A percentile compares a stretch with the other conserved stretches of the same genome.
These are phyloP conservation scores for Urophycis tenuis DNA, from an alignment of 2,797 vertebrate species.

Conservation along the genomic window DNA sequence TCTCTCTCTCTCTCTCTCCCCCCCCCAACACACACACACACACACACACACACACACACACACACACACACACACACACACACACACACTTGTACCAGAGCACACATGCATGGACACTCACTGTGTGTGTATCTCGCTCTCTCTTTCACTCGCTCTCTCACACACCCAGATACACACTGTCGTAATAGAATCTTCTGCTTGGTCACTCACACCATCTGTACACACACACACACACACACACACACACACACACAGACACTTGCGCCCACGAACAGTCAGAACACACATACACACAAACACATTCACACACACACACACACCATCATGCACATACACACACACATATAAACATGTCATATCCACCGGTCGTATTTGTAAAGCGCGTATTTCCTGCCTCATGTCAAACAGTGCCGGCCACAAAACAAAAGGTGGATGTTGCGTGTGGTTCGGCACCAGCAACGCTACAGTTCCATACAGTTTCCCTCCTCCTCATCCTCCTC, in stretches of 20 bases:
- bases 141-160: no score
- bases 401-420: constrained; percentile 56
- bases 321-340: constrained; percentile 21
- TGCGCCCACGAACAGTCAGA: not conserved
- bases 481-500: constrained; percentile 56
- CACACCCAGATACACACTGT: constrained; percentile 7
- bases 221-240: not conserved
- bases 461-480: constrained; percentile 40
- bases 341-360: constrained; percentile 11
- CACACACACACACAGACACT: not conserved
- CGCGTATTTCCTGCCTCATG: constrained; percentile 61
- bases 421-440: constrained; percentile 77
- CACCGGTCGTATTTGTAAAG: constrained; percentile 48
- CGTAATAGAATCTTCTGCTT: constrained; percentile 23
- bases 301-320: not conserved
- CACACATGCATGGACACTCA: no score
- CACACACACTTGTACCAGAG: no score
- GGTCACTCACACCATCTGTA: constrained; percentile 18
- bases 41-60: no score
- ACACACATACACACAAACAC: not conserved
- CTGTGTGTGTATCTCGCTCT: no score
- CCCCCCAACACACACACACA: no score
- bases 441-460: constrained; percentile 38
- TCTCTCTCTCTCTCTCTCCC: no score
- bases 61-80: no score